These are phyloP conservation scores for Crax fasciolata DNA, from an alignment of 2,797 vertebrate species.

Conservation along the genomic window DNA sequence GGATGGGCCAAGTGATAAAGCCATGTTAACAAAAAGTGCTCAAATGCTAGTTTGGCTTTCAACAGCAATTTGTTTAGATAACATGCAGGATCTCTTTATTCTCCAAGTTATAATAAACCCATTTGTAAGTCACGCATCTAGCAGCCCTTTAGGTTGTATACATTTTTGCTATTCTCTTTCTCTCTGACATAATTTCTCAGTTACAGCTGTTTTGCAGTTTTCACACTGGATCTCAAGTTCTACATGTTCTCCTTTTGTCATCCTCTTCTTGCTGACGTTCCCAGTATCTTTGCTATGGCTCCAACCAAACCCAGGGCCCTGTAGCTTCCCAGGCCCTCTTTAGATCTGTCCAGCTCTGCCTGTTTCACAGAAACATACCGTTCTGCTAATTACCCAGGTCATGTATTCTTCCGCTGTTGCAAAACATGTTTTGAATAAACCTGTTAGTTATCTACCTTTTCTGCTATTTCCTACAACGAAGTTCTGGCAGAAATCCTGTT, in stretches of 20 bases:
- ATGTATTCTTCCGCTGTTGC: not conserved
- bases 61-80: not conserved
- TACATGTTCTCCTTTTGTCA: not conserved
- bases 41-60: not conserved
- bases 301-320: not conserved
- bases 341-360: not conserved
- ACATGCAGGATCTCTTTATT: not conserved
- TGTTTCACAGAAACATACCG: conserved; percentile 34
- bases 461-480: conserved; percentile 65
- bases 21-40: not conserved
- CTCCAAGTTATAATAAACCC: not conserved
- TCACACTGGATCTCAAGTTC: not conserved
- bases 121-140: not conserved
- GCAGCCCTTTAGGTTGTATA: not conserved
- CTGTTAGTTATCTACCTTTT: conserved; percentile 66
- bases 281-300: not conserved
- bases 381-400: conserved; percentile 63
- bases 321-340: not conserved
- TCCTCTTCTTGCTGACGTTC: conserved; percentile 25
- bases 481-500: conserved; percentile 44
- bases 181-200: not conserved
- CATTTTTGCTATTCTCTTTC: not conserved
- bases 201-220: not conserved
- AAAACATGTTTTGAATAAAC: conserved; percentile 64
- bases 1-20: not conserved